phyloP scores from a whole-genome alignment of 2,797 vertebrate genomes.

The Oreochromis mossambicus region DNA sequence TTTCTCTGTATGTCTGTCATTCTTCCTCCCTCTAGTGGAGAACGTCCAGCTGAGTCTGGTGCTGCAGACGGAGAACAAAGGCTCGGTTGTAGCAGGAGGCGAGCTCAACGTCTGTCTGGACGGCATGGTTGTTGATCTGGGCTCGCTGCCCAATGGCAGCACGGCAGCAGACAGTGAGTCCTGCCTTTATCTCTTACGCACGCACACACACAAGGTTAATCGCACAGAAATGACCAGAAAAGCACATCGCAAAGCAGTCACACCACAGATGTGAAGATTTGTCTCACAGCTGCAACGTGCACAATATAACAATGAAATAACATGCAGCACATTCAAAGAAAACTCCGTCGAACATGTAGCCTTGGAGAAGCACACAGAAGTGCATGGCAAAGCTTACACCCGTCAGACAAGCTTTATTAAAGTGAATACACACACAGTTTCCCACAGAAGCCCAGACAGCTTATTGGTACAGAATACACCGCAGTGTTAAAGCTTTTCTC shows the following conservation, averaged over 20 bases:
- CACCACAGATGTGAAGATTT: background rate
- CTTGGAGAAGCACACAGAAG: background rate
- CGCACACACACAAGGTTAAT: background rate
- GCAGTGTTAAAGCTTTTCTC: background rate
- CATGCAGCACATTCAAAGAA: background rate
- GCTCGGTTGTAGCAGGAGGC: constrained; percentile 87
- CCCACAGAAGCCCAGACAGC: background rate
- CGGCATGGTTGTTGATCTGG: constrained; percentile 90
- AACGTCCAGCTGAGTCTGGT: constrained; percentile 91
- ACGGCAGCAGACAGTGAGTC: constrained; percentile 87
- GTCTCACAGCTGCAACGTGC: background rate
- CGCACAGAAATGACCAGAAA: background rate
- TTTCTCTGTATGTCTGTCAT: background rate
- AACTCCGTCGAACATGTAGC: background rate
- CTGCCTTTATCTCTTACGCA: constrained; percentile 43
- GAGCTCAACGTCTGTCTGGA: constrained; percentile 96
- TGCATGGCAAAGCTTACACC: background rate
- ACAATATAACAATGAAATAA: background rate
- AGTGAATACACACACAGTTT: background rate
- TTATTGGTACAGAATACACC: background rate
- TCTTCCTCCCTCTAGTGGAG: constrained; percentile 81
- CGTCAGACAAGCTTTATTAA: background rate
- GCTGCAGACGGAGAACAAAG: constrained; percentile 95
- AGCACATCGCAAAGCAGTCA: background rate
- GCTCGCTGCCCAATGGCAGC: constrained; percentile 86